Evolutionary conservation across 2,113 vertebrate species (phyloP).

Genomic region (Anthoscopus minutus): DNA sequence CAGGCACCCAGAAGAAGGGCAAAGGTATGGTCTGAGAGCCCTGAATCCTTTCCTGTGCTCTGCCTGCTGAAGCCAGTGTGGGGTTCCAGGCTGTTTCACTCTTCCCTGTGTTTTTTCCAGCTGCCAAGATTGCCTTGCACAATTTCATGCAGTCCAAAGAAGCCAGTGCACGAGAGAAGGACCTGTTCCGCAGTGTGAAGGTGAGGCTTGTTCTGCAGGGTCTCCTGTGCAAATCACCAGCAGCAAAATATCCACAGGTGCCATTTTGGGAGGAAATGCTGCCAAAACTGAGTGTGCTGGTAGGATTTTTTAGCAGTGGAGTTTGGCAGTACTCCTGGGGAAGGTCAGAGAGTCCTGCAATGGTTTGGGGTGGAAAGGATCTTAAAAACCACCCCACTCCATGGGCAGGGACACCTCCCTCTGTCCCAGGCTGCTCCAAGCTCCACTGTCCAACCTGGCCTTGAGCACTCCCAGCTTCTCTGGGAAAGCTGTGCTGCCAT

Average conservation of each 20-base stretch:
- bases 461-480: background rate
- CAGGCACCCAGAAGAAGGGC: constrained; percentile 94
- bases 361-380: background rate
- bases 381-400: background rate
- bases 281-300: rapidly evolving
- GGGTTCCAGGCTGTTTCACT: background rate
- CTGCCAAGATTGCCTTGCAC: constrained; percentile 89
- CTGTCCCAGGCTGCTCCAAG: background rate
- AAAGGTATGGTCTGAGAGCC: constrained; percentile 77
- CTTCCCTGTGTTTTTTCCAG: constrained; percentile 61
- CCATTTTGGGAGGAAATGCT: background rate
- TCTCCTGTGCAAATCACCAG: background rate
- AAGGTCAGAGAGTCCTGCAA: background rate
- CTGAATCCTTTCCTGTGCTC: background rate
- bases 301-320: background rate
- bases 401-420: background rate
- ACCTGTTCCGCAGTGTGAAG: constrained; percentile 94
- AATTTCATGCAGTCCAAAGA: constrained; percentile 95
- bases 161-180: constrained; percentile 83
- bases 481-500: background rate
- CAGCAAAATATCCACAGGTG: rapidly evolving
- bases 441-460: rapidly evolving
- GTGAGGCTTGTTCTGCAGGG: constrained; percentile 3
- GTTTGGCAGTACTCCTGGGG: background rate
- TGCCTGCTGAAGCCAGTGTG: rapidly evolving